Conservation (phyloP, 2,113 vertebrate genomes). For the Rhizomys pruinosus region DNA sequence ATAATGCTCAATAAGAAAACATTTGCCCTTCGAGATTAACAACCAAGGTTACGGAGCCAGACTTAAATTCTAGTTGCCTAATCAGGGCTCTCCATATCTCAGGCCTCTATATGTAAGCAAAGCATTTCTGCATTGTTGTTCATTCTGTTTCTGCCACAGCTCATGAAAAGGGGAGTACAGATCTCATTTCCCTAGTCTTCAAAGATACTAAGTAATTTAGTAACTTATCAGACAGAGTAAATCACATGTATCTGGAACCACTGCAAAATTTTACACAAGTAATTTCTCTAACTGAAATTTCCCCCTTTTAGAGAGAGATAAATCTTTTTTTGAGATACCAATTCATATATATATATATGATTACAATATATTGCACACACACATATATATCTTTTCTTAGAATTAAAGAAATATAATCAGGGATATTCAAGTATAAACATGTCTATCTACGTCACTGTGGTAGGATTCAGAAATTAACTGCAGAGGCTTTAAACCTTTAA, state of each 20-base stretch:
- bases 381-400: neutral
- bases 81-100: neutral
- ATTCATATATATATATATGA: neutral
- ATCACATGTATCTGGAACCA: neutral
- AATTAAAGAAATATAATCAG: slow-evolving; percentile 59
- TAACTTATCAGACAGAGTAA: slow-evolving; percentile 36
- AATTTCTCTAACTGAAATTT: slow-evolving; percentile 50
- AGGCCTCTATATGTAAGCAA: neutral
- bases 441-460: neutral
- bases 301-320: neutral
- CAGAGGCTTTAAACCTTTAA: slow-evolving; percentile 10
- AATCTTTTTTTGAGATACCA: neutral
- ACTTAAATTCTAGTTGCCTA: neutral
- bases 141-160: neutral
- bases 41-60: neutral
- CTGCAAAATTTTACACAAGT: slow-evolving; percentile 8
- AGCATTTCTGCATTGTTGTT: neutral
- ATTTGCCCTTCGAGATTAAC: neutral
- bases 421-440: slow-evolving; percentile 40
- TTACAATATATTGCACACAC: too few species aligned
- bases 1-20: slow-evolving; percentile 42
- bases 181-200: neutral
- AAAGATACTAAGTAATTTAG: slow-evolving; percentile 51
- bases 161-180: neutral
- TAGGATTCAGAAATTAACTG: neutral